Conservation (phyloP, 2,113 vertebrate genomes). For the Struthidea cinerea region DNA sequence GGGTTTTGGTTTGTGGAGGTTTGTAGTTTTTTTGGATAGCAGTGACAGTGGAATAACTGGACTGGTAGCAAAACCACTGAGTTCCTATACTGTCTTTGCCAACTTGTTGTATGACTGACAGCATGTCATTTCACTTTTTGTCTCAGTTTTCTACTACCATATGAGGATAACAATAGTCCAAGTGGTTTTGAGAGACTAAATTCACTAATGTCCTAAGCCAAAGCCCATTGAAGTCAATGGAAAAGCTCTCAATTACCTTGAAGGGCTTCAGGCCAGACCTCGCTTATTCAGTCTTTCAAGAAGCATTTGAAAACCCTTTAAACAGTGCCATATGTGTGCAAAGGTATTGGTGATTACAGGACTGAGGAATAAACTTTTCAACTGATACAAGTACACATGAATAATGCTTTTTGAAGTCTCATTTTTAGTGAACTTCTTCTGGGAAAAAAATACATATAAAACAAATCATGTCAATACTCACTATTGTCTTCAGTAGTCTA, state of each 20-base stretch:
- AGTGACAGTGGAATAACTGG: background rate
- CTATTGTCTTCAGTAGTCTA: background rate
- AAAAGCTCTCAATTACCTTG: background rate
- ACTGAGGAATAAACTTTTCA: background rate
- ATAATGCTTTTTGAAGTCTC: background rate
- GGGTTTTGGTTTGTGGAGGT: background rate
- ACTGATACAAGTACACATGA: background rate
- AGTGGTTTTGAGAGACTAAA: background rate
- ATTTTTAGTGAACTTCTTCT: background rate
- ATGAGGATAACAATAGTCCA: background rate
- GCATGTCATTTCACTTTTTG: background rate
- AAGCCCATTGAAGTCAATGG: background rate
- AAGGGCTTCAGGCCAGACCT: slow-evolving; percentile 1
- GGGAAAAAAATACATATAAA: background rate
- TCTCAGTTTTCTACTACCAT: background rate
- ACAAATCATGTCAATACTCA: background rate
- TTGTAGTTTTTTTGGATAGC: background rate
- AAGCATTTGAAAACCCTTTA: background rate
- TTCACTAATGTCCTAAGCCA: background rate
- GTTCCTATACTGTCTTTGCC: background rate
- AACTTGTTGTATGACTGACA: background rate
- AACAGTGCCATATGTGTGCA: background rate
- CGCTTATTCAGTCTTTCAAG: background rate
- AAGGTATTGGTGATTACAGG: background rate
- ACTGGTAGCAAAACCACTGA: background rate